Evolutionary conservation across 2,113 vertebrate species (phyloP), one percentile per base, ranked within the genome.

Genomic region (Hypanus sabinus): DNA sequence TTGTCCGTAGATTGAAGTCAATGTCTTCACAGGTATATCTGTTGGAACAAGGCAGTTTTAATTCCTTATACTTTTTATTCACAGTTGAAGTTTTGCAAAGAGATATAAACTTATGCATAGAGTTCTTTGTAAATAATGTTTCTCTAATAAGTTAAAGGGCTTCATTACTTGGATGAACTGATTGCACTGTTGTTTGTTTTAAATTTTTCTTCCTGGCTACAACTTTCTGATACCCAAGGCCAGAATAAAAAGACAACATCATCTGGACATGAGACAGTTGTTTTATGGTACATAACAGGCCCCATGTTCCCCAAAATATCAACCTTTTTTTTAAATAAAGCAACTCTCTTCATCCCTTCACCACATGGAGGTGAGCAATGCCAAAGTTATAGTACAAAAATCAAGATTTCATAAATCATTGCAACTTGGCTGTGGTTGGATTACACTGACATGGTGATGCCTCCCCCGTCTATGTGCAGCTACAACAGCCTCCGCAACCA

Each of bases 1-100:
- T 98, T 0, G 98, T 98, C 95, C 98, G 96, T 94, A 99, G 96
- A 90, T 99, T 99, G 94, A 99, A 99, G 95, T 99, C 99, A 94
- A 99, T 97, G 62, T 99, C 99, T 96, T 99, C 99, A 95, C 98
- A 99, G 95, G 97, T 98, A 93, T 99, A 99, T 96, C 99, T 99
- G 95, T 90, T 94, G 6, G 93, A 14, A 94, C 65, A 93, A 57
- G 8, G 46, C 38, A 68, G 62, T 36, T 85, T 85, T 70, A 70
- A n/a, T 88, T 65, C 27, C 3, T 62, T 88, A 62, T 60, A 22
- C 27, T 88, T 65, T n/a, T 5, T 60, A 92, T 0, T 71, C 33
- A 92, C 65, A 38, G n/a, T 85, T 36, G 12, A 62, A 38, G 62
- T 70, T 68, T 38, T 92, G 33, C 22, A 70, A 8, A 70, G 68